A percentile compares a stretch with the other conserved stretches of the same genome.
phyloP scores from a whole-genome alignment of 2,888 invertebrate species.

The Lasioglossum vierecki region DNA sequence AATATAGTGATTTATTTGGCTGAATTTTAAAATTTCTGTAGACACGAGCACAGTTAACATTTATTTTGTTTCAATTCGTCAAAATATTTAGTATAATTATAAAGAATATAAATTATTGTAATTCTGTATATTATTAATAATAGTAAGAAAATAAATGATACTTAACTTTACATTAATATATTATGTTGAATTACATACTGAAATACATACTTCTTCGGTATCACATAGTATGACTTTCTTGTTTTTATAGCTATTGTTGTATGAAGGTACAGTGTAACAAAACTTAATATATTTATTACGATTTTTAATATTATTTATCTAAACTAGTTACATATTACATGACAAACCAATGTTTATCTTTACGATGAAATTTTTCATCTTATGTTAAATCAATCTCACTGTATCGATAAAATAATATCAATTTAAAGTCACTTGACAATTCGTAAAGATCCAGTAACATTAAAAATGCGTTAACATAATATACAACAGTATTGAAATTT shows the following conservation, averaged over 20 bases:
- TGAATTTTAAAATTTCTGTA: constrained; percentile 10
- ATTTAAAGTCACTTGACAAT: neutral
- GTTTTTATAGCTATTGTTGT: neutral
- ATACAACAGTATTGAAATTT: constrained; percentile 30
- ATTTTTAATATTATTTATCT: constrained; percentile 7
- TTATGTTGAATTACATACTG: neutral
- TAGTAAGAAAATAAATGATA: constrained; percentile 18
- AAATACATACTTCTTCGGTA: neutral
- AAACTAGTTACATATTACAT: neutral
- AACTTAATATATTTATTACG: neutral
- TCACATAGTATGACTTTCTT: neutral
- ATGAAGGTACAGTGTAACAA: constrained; percentile 1
- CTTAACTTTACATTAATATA: neutral
- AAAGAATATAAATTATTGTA: constrained; percentile 19
- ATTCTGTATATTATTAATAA: constrained; percentile 17
- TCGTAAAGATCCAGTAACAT: neutral
- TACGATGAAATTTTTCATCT: neutral
- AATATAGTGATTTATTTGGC: neutral
- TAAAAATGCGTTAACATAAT: neutral
- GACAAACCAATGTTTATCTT: constrained; percentile 18
- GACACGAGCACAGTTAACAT: neutral
- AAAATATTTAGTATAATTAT: neutral
- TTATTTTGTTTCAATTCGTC: neutral
- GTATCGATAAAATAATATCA: neutral
- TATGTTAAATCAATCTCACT: neutral